Conservation (phyloP, 1,140 invertebrate genomes). For the Aphidius gifuensis region DNA sequence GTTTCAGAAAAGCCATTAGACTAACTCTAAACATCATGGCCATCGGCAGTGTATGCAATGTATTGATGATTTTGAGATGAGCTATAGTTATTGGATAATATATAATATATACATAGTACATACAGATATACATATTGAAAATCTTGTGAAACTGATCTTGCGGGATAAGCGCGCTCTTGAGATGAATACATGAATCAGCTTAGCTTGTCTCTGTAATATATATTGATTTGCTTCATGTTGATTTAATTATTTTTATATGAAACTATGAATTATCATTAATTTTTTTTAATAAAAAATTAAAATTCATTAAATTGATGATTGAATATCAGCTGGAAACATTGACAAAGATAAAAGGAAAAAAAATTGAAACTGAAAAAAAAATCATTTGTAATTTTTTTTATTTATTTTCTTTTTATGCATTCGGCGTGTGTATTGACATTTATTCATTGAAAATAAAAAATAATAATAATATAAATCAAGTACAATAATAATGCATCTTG, state of each 20-base stretch:
- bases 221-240: not conserved
- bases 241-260: not conserved
- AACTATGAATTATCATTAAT: not conserved
- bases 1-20: constrained; percentile 53
- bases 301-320: too few species aligned
- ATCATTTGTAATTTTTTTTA: too few species aligned
- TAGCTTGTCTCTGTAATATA: too few species aligned
- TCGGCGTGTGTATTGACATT: constrained; percentile 52
- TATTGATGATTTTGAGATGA: not conserved
- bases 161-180: too few species aligned
- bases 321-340: not conserved
- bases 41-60: constrained; percentile 10
- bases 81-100: not conserved
- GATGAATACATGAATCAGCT: too few species aligned
- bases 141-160: too few species aligned
- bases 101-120: too few species aligned
- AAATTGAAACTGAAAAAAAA: not conserved
- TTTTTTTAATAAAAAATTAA: too few species aligned
- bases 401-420: constrained; percentile 22
- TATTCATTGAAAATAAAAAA: constrained; percentile 52
- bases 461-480: constrained; percentile 37
- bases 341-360: not conserved
- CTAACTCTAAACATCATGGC: constrained; percentile 43
- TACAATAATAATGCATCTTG: constrained; percentile 52
- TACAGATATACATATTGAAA: not conserved